Base-by-base conservation (phyloP, 2,888 invertebrate species). In the Congeria kusceri region DNA sequence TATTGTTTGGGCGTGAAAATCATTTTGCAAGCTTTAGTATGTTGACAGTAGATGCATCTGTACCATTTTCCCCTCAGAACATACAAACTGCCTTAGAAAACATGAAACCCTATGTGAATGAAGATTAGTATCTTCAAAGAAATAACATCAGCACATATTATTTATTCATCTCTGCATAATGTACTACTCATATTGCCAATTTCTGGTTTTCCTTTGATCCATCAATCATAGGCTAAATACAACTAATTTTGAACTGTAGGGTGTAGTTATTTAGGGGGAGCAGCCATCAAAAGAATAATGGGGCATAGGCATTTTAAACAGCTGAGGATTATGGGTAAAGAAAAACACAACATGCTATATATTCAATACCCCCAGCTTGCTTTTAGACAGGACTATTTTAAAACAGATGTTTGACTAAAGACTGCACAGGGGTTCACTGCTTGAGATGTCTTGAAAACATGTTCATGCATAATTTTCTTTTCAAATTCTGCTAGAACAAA, bases 161-260 rank as follows among this genome's bases (percentile, higher is more conserved):
- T 53, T 53, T 53, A 18, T 53, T 53, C 7, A 53, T 53, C 20
- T 53, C 7, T 39, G 25, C 53, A 53, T 53, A 23, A 53, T 53
- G n/a, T n/a, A 53, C 23, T 23, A 25, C 53, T 53, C 53, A 53
- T 53, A 53, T 53, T 53, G 23, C 53, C 53, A 53, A 53, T 53
- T 53, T 53, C 23, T 53, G 53, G 20, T 53, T 20, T 53, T 53
- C 25, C 53, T 68, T 68, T 68, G 49, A 61, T 46, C 61, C 32
- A 68, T 59, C 68, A 59, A 67, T 67, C 57, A 67, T 20, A 32
- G 5, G 58, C 57, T 29, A 67, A 20, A 58, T 44, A 39, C 39
- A 39, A 39, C 20, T 25, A 25, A 3, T 53, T 20, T 53, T 23
- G 13, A 44, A 13, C 23, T n/a, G 53, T 53, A 53, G 53, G 53